Conservation (phyloP, 2,113 vertebrate species). For the Mobula hypostoma region DNA sequence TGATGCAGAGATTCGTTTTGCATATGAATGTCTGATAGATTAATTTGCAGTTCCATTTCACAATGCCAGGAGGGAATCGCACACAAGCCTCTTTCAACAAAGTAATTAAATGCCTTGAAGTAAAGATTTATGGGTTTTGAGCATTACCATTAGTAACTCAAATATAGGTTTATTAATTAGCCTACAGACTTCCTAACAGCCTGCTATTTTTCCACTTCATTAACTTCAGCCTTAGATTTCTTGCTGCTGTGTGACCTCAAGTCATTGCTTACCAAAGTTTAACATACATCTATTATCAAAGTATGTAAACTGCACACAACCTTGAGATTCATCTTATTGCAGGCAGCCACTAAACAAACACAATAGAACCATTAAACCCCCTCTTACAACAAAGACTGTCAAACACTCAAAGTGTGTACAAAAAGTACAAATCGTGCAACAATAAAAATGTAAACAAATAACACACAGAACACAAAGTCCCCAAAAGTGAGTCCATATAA, state of each 20-base stretch:
- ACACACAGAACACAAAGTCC: too few species aligned
- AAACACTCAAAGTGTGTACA: too few species aligned
- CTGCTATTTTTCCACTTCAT: neutral
- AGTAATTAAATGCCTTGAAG: neutral
- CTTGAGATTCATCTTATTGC: too few species aligned
- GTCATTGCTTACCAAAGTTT: neutral
- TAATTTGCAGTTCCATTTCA: neutral
- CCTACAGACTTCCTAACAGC: neutral
- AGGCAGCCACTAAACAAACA: too few species aligned
- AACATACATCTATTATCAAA: too few species aligned
- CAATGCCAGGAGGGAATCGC: neutral
- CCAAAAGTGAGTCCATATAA: neutral
- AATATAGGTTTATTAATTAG: neutral
- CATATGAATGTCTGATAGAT: neutral
- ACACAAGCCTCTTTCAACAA: neutral
- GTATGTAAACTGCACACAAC: too few species aligned
- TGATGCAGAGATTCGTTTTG: neutral
- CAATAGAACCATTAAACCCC: too few species aligned
- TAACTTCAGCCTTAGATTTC: neutral
- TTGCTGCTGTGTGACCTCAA: neutral
- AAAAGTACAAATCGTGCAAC: too few species aligned
- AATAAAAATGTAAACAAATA: too few species aligned
- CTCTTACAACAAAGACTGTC: too few species aligned
- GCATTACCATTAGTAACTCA: neutral
- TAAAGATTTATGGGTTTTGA: neutral